A percentile compares a stretch with the other conserved stretches of the same genome.
Conservation (phyloP, 30 jellyfish, hydroid and myxozoan genomes). For the Phacellophora camtschatica region DNA sequence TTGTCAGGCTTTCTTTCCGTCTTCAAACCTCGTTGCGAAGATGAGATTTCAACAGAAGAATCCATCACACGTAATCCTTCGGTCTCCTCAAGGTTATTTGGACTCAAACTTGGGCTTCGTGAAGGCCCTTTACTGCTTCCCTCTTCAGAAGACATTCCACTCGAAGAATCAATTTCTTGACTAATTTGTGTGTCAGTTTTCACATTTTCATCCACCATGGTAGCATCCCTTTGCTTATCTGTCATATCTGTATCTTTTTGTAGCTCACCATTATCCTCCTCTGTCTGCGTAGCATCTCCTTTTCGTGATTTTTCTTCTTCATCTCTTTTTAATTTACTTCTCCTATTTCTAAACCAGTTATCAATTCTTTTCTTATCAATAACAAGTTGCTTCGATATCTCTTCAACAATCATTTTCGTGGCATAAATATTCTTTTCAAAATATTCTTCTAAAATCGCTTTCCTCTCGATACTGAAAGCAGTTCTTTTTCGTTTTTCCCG, state of each 20-base stretch:
- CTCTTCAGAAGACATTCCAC: background rate
- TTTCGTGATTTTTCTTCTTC: constrained; percentile 18
- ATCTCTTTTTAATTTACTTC: constrained; percentile 55
- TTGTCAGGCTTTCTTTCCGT: too few relatives aligned
- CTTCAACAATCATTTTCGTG: constrained; percentile 14
- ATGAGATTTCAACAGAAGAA: too few relatives aligned
- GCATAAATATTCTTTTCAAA: constrained; percentile 54
- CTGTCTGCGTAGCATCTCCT: background rate
- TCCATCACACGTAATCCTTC: too few relatives aligned
- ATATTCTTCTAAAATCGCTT: constrained; percentile 28
- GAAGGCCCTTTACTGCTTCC: background rate
- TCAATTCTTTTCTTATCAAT: constrained; percentile 65
- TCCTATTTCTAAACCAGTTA: constrained; percentile 66
- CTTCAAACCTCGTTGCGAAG: too few relatives aligned
- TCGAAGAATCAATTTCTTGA: background rate
- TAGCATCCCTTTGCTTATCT: background rate
- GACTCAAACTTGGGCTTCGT: too few relatives aligned
- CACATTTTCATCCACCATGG: background rate
- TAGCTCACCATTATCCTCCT: background rate
- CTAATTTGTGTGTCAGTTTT: background rate
- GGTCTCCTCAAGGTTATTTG: too few relatives aligned
- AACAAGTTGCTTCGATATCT: constrained; percentile 32
- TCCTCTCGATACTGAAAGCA: constrained; percentile 34
- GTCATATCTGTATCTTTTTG: background rate
- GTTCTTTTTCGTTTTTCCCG: constrained; percentile 61